Conservation (phyloP, 2,888 invertebrate species). For the Hypselothyrea guttata region DNA sequence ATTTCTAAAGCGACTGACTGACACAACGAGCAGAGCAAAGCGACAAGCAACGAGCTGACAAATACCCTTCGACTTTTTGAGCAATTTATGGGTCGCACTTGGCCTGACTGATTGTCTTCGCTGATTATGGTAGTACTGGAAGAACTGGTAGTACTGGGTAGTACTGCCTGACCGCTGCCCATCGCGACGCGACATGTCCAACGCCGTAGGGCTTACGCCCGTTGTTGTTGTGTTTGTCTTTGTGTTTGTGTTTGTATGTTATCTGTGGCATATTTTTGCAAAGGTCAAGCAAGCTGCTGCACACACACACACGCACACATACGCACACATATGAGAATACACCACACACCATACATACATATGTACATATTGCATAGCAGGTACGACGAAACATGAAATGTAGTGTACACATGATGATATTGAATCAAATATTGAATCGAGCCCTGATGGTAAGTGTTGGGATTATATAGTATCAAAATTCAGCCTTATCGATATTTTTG, state of each 20-base stretch:
- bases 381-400: too few relatives aligned
- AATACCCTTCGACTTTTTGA: constrained; percentile 75
- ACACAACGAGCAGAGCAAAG: constrained; percentile 30
- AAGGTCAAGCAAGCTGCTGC: constrained; percentile 55
- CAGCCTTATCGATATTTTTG: too few relatives aligned
- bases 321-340: too few relatives aligned
- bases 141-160: too few relatives aligned
- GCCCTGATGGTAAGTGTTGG: too few relatives aligned
- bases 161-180: constrained; percentile 42
- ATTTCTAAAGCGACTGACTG: constrained; percentile 5
- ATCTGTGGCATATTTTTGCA: constrained; percentile 53
- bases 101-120: constrained; percentile 61
- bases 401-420: too few relatives aligned
- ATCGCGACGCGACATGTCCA: constrained; percentile 46
- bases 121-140: constrained; percentile 68
- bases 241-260: constrained; percentile 3
- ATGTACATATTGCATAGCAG: not conserved
- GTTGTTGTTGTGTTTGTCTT: constrained; percentile 9
- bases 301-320: not conserved
- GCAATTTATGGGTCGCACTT: constrained; percentile 70
- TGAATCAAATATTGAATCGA: too few relatives aligned
- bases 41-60: constrained; percentile 68
- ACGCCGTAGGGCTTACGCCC: constrained; percentile 66
- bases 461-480: too few relatives aligned
- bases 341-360: too few relatives aligned